Conservation (phyloP, 2,888 invertebrate genomes). For the Monopis laevigella region DNA sequence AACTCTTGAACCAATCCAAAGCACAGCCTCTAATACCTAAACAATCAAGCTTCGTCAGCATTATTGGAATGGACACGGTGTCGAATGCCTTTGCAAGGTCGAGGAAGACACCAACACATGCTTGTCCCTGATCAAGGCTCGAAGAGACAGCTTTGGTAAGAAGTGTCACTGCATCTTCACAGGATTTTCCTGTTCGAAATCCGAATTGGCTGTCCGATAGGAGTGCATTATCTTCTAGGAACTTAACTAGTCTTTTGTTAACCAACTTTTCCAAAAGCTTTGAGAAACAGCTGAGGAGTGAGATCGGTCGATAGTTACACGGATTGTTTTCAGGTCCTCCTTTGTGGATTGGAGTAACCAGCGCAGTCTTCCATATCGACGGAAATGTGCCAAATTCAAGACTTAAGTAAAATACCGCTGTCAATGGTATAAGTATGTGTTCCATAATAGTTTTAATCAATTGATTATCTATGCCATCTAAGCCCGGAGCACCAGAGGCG, state of each 20-base stretch:
- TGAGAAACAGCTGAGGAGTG: slow-evolving; percentile 5
- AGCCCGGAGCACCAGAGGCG: no score
- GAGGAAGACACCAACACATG: slow-evolving; percentile 11
- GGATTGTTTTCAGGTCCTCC: background rate
- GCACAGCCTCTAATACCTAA: slow-evolving; percentile 16
- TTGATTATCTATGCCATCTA: background rate
- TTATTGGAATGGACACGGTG: slow-evolving; percentile 16
- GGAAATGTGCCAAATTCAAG: no score
- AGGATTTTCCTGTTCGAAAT: slow-evolving; percentile 4
- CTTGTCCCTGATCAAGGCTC: background rate
- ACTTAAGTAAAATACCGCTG: no score
- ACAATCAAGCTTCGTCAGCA: slow-evolving; percentile 15
- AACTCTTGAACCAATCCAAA: slow-evolving; percentile 14
- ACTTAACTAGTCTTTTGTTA: slow-evolving; percentile 9
- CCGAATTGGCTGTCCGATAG: slow-evolving; percentile 9
- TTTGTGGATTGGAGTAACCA: slow-evolving; percentile 11
- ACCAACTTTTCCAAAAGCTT: slow-evolving; percentile 15
- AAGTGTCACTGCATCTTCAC: slow-evolving; percentile 4
- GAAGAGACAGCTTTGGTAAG: background rate
- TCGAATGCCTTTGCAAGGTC: slow-evolving; percentile 15
- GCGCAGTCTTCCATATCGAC: no score
- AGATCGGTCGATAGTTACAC: slow-evolving; percentile 12
- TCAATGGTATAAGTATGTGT: no score
- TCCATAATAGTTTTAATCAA: background rate
- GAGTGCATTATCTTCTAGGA: slow-evolving; percentile 14